A percentile compares a stretch with the other conserved stretches of the same genome.
Conservation (phyloP, 2,888 invertebrate species). For the Aphidius colemani region DNA sequence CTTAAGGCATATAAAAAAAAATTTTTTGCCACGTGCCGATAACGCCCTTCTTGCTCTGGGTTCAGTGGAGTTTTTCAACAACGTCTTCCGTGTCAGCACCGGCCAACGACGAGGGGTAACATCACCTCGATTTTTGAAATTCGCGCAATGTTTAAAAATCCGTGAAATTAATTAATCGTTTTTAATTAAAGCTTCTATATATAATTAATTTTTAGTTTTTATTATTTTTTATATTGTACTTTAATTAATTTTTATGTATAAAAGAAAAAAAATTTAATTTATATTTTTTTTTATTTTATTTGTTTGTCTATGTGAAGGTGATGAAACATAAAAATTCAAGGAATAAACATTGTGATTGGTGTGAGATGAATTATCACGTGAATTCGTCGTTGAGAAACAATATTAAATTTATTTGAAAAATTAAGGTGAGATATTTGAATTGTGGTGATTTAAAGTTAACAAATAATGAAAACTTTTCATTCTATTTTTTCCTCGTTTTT, state of each 20-base stretch:
- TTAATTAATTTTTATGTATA: not conserved
- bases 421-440: not conserved
- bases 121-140: not conserved
- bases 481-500: too few relatives aligned
- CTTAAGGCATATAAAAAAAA: slow-evolving; percentile 18
- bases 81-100: slow-evolving; percentile 28
- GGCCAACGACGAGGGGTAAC: slow-evolving; percentile 1
- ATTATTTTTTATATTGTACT: too few relatives aligned
- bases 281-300: not conserved
- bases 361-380: too few relatives aligned
- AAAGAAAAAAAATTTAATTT: not conserved
- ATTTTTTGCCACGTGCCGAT: slow-evolving; percentile 51
- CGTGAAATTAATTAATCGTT: slow-evolving; percentile 8
- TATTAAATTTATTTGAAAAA: too few relatives aligned
- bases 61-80: slow-evolving; percentile 24
- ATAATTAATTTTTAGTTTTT: slow-evolving; percentile 2
- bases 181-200: too few relatives aligned
- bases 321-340: not conserved
- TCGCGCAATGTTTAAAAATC: slow-evolving; percentile 23
- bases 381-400: too few relatives aligned
- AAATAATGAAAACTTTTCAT: too few relatives aligned
- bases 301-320: not conserved
- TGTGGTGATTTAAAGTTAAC: too few relatives aligned
- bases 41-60: slow-evolving; percentile 43
- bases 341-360: too few relatives aligned